Evolutionary conservation across 2,797 vertebrate genomes (phyloP), one percentile per base, ranked within the genome.

Genomic region (Ispidina lecontei): DNA sequence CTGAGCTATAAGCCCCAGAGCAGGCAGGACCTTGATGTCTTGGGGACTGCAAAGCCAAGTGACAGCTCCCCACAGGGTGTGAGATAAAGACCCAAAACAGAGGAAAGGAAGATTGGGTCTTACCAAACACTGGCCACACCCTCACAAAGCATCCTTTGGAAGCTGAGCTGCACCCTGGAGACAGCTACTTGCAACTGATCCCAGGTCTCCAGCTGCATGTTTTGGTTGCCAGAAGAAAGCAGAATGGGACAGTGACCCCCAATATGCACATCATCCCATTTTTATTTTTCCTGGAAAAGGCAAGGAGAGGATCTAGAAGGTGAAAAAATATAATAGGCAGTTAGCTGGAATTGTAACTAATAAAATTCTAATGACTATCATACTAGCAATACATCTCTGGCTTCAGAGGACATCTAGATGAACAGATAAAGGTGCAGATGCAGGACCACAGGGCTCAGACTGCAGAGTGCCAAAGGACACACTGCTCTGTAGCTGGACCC

Each of bases 41-140:
- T 1, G 1, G 13, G 33, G 28, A 12, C 26, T 73, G 43, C 33
- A 31, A 55, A 64, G 39, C 47, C 41, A 33, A 63, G 13, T 44
- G 5, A 0, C 20, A 35, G 23, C 26, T 72, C 28, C 47, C 15
- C 59, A 17, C 1, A 0, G 47, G 47, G 47, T 1, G 0, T 31
- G 23, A 75, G 31, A 26, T 3, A 55, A 43, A 0, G 1, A 22
- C 67, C 22, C 35, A 35, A 31, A 68, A n/a, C 13, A 51, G 39
- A 59, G 31, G 46, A 23, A 25, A 69, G 21, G 58, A 47, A 47
- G n/a, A 29, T 4, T 19, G n/a, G 62, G 54, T 52, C 33, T 86
- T 39, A 37, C 47, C 72, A 67, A 58, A 12, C n/a, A 9, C 47
- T 17, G 37, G 31, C 39, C 47, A 39, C 67, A 19, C 56, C 76